Percentiles rank a stretch among this genome's conserved stretches.
These are phyloP conservation scores for Xestia xanthographa DNA, from an alignment of 2,888 invertebrate species.

Conservation along the genomic window DNA sequence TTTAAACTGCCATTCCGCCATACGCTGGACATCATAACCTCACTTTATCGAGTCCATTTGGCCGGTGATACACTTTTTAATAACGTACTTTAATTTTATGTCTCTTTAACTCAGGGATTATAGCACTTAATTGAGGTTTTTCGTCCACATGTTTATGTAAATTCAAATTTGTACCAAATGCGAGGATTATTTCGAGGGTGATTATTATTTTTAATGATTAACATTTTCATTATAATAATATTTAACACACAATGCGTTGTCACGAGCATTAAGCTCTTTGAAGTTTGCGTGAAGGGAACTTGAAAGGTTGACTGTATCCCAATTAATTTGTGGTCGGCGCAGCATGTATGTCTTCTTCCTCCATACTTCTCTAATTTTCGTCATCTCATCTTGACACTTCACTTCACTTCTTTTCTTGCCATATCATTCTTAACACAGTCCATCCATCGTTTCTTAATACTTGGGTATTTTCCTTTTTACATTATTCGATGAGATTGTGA, in stretches of 20 bases:
- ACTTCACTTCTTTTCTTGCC: no score
- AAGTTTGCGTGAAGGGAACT: constrained; percentile 19
- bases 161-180: constrained; percentile 64
- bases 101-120: constrained; percentile 84
- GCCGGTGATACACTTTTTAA: constrained; percentile 87
- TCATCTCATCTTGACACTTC: no score
- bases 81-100: constrained; percentile 88
- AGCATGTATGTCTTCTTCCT: no score
- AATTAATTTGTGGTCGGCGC: no score
- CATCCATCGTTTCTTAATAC: no score
- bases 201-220: constrained; percentile 54
- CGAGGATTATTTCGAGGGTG: constrained; percentile 50
- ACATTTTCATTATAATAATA: constrained; percentile 49
- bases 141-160: constrained; percentile 75
- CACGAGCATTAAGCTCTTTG: constrained; percentile 52
- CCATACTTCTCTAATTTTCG: no score
- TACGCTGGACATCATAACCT: constrained; percentile 83
- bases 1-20: constrained; percentile 81
- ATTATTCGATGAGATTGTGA: constrained; percentile 27
- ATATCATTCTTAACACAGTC: no score
- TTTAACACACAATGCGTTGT: constrained; percentile 48
- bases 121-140: constrained; percentile 83
- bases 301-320: constrained; percentile 20
- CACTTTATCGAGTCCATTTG: constrained; percentile 86
- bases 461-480: constrained; percentile 23